Conservation (phyloP, 2,888 invertebrate genomes). For the Melipona beecheii region DNA sequence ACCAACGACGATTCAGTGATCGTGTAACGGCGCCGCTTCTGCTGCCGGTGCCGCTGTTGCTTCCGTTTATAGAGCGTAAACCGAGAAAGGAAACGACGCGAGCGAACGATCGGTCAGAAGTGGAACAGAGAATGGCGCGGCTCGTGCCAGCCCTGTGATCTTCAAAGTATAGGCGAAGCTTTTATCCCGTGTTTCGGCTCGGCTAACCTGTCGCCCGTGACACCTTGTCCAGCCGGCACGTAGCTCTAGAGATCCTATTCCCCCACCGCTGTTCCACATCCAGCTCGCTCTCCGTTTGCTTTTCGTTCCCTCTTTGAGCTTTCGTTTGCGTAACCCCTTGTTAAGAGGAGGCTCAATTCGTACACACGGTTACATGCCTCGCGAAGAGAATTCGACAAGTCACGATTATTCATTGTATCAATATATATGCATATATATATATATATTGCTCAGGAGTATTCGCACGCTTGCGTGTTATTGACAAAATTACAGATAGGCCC, state of each 20-base stretch:
- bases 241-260: constrained; percentile 57
- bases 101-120: constrained; percentile 11
- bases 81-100: constrained; percentile 58
- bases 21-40: constrained; percentile 75
- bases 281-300: background rate
- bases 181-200: constrained; percentile 65
- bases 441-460: too few species aligned
- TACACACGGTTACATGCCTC: background rate
- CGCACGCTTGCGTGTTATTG: too few species aligned
- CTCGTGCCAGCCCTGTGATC: constrained; percentile 77
- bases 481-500: too few species aligned
- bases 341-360: background rate
- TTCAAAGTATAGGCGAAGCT: constrained; percentile 78
- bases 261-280: constrained; percentile 17
- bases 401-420: too few species aligned
- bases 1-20: constrained; percentile 83
- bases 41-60: constrained; percentile 53
- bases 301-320: constrained; percentile 5
- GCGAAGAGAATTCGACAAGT: background rate
- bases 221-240: constrained; percentile 56
- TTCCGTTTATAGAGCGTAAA: constrained; percentile 80
- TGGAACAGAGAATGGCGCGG: constrained; percentile 49
- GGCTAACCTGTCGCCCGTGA: constrained; percentile 64
- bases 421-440: too few species aligned
- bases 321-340: background rate